Evolutionary conservation across 2,888 invertebrate genomes (phyloP).

Genomic region (Phengaris alcon): DNA sequence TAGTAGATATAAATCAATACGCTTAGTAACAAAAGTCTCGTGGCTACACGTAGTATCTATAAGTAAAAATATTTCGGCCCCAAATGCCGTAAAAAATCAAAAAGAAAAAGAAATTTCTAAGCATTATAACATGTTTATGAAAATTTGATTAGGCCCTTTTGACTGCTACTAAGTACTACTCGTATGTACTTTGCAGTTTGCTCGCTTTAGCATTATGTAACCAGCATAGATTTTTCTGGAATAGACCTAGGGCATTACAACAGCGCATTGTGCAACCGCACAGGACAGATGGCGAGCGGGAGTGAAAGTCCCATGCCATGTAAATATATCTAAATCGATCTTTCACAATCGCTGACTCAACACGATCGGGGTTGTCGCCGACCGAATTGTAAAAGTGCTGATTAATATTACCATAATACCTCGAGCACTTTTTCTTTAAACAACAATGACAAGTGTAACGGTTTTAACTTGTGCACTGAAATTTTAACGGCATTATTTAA

Average conservation of each 20-base stretch:
- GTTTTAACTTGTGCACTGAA: no score
- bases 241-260: constrained; percentile 16
- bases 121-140: no score
- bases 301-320: constrained; percentile 4
- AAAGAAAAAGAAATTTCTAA: no score
- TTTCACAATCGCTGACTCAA: constrained; percentile 9
- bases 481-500: no score
- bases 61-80: no score
- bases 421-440: background rate
- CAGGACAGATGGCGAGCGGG: background rate
- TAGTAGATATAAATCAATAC: no score
- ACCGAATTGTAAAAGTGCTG: background rate
- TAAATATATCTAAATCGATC: constrained; percentile 12
- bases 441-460: no score
- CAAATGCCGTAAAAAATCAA: no score
- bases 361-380: background rate
- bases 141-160: no score
- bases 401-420: background rate
- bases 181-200: constrained; percentile 37
- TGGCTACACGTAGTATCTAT: no score
- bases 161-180: no score
- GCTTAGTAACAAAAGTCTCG: no score
- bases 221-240: constrained; percentile 23
- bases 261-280: constrained; percentile 7
- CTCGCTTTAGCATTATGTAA: constrained; percentile 41